Evolutionary conservation across 2,888 invertebrate genomes (phyloP).

Genomic region (Microctonus hyperodae): DNA sequence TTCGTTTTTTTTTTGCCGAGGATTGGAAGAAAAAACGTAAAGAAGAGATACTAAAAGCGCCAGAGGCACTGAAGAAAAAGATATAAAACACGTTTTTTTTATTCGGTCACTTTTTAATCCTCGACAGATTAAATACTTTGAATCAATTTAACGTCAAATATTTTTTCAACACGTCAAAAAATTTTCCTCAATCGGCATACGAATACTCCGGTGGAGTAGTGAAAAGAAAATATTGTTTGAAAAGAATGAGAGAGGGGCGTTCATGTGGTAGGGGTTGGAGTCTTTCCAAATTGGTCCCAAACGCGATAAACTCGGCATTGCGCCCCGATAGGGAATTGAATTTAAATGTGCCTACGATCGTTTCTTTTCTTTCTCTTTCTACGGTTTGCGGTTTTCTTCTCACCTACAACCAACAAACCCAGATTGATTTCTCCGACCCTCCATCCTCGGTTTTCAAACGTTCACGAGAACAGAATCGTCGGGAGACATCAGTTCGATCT

Average conservation of each 20-base stretch:
- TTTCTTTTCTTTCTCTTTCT: slow-evolving; percentile 17
- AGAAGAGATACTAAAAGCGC: slow-evolving; percentile 38
- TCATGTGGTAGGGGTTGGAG: slow-evolving; percentile 23
- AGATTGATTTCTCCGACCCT: slow-evolving; percentile 52
- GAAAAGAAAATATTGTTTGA: slow-evolving; percentile 8
- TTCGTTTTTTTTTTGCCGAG: slow-evolving; percentile 15
- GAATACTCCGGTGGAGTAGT: slow-evolving; percentile 26
- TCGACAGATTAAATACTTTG: slow-evolving; percentile 7
- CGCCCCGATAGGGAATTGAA: slow-evolving; percentile 52
- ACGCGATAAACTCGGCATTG: slow-evolving; percentile 50
- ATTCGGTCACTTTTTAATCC: slow-evolving; percentile 34
- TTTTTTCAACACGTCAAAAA: slow-evolving; percentile 6
- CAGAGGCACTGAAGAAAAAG: slow-evolving; percentile 41
- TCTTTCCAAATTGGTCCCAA: slow-evolving; percentile 54
- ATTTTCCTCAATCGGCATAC: neutral
- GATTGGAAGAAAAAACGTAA: slow-evolving; percentile 26
- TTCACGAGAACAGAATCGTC: slow-evolving; percentile 20
- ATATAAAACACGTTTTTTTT: slow-evolving; percentile 47
- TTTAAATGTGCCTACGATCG: slow-evolving; percentile 50
- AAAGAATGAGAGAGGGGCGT: slow-evolving; percentile 12
- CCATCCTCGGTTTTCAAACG: slow-evolving; percentile 2
- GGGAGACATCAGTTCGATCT: slow-evolving; percentile 58
- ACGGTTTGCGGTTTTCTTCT: neutral
- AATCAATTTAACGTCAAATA: slow-evolving; percentile 13
- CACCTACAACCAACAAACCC: slow-evolving; percentile 15